Base-by-base conservation (phyloP, 2,888 invertebrate species). In the Eupithecia centaureata region DNA sequence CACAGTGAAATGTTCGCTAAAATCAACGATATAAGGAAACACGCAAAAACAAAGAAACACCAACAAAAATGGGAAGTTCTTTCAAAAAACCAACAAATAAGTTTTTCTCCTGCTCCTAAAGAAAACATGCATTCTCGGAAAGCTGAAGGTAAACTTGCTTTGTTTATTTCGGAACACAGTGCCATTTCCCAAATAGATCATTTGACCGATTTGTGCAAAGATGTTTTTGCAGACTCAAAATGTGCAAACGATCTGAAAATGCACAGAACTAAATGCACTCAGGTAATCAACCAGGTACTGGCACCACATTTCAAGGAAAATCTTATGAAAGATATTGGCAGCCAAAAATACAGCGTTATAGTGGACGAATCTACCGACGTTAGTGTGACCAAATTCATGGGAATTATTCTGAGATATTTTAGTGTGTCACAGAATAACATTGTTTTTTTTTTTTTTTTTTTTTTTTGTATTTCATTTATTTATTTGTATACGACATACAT, bases 301-400 rank as follows among this genome's bases (percentile, higher is more conserved):
- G 38, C 38, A 38, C 38, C 38, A 38, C 38, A 38, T 38, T 38
- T 38, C 38, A 38, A n/a, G n/a, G 38, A 38, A 38, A 38, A 38
- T 38, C 38, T 38, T 7, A n/a, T 38, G 38, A 38, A 33, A 33
- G 10, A 33, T 33, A 33, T 33, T 33, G 33, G 33, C 7, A 33
- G 33, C 33, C 33, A 33, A 33, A 33, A 33, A 33, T 33, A 33
- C 10, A 33, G 33, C 33, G 33, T 33, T 10, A 33, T 33, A 5
- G 10, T 33, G 7, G 73, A 73, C 54, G 73, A 73, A 60, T 70
- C 67, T 33, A 69, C 73, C 15, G 71, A 73, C 38, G 28, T 70
- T n/a, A 66, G 61, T 65, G 60, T 70, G 28, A 25, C 27, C 7
- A 73, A 73, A 65, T 63, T 56, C 18, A n/a, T 73, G 22, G 73